Conservation (phyloP, 2,797 vertebrate species). For the Argentina silus region DNA sequence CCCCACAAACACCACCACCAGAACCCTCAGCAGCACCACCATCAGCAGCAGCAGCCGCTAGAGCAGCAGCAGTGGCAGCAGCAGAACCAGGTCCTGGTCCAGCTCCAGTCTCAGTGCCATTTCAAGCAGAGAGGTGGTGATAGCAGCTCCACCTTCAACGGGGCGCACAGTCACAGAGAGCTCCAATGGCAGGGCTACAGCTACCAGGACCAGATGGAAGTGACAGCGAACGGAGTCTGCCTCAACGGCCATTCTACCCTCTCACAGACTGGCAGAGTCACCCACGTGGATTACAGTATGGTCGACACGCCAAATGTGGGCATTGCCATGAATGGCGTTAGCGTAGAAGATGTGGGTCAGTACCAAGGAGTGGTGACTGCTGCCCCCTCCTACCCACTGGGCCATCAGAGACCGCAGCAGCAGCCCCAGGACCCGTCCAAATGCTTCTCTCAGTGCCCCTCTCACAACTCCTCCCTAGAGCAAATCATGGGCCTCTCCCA, state of each 20-base stretch:
- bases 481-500: conserved; percentile 61
- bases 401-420: conserved; percentile 33
- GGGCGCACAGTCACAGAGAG: background rate
- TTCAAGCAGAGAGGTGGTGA: background rate
- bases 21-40: background rate
- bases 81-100: conserved; percentile 34
- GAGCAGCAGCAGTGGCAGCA: conserved; percentile 47
- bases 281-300: conserved; percentile 40
- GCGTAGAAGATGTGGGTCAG: conserved; percentile 22
- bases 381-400: conserved; percentile 28
- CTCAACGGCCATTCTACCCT: conserved; percentile 38
- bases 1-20: conserved; percentile 28
- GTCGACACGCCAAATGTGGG: conserved; percentile 2
- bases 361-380: conserved; percentile 41
- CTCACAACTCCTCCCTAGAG: conserved; percentile 56
- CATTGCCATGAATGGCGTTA: conserved; percentile 19
- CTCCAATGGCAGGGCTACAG: conserved; percentile 20
- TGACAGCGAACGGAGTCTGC: conserved; percentile 27
- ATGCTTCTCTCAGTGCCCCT: conserved; percentile 45
- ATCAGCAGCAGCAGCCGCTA: background rate
- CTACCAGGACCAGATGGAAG: conserved; percentile 39
- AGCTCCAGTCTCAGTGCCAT: conserved; percentile 3
- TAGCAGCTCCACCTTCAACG: background rate
- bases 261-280: background rate
- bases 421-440: conserved; percentile 34